phyloP scores from a whole-genome alignment of 2,888 invertebrate genomes.

The Eledona agricola region DNA sequence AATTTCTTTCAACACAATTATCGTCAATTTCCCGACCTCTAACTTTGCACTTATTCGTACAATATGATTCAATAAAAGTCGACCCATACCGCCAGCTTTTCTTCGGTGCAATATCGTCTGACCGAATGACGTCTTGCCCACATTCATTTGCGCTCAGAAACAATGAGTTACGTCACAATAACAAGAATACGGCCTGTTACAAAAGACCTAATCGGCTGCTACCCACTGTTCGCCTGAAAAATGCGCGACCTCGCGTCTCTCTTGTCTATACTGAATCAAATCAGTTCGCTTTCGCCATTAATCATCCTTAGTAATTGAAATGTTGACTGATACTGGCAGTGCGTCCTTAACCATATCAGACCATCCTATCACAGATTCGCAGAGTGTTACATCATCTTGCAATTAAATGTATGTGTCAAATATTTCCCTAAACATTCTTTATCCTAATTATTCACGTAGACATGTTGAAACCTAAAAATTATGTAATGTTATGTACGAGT shows the following conservation, averaged over 20 bases:
- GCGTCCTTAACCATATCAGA: too few species aligned
- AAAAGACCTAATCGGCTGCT: constrained; percentile 22
- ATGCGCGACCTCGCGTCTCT: constrained; percentile 3
- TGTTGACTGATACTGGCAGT: too few species aligned
- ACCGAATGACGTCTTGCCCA: constrained; percentile 18
- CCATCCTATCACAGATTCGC: too few species aligned
- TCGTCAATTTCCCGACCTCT: constrained; percentile 18
- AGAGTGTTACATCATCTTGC: too few species aligned
- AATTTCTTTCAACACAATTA: constrained; percentile 25
- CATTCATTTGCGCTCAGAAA: constrained; percentile 23
- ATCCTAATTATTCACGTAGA: too few species aligned
- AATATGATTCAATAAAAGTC: constrained; percentile 27
- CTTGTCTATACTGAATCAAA: constrained; percentile 25
- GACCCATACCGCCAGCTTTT: constrained; percentile 10
- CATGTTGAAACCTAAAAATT: too few species aligned
- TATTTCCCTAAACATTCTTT: too few species aligned
- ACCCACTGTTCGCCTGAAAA: constrained; percentile 2
- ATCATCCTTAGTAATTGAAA: constrained; percentile 27
- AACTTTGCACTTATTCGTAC: constrained; percentile 29
- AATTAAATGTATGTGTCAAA: too few species aligned
- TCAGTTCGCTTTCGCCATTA: constrained; percentile 19
- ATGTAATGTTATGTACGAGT: too few species aligned
- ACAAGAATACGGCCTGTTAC: constrained; percentile 16
- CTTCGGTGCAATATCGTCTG: constrained; percentile 10
- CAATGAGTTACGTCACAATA: constrained; percentile 19